Conservation (phyloP, 2,888 invertebrate genomes). For the Ernsta delagoae region DNA sequence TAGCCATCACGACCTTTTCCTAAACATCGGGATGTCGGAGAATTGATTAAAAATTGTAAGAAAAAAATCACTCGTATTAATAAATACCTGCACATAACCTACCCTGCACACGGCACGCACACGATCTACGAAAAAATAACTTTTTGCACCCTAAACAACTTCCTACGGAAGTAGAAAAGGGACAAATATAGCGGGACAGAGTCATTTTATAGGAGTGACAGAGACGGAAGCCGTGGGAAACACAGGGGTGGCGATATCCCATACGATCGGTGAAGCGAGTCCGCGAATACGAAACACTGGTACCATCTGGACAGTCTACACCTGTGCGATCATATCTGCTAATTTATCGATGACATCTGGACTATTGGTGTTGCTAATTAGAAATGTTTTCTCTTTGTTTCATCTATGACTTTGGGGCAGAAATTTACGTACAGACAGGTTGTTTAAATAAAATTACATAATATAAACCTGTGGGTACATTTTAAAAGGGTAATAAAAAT, state of each 20-base stretch:
- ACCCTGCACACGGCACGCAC: slow-evolving; percentile 70
- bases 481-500: no score
- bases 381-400: not conserved
- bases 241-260: slow-evolving; percentile 81
- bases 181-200: slow-evolving; percentile 40
- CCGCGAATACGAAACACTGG: slow-evolving; percentile 50
- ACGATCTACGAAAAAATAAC: slow-evolving; percentile 69
- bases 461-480: no score
- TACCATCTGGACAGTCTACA: slow-evolving; percentile 51
- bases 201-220: slow-evolving; percentile 45
- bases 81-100: slow-evolving; percentile 45
- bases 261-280: slow-evolving; percentile 75
- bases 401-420: not conserved
- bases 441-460: no score
- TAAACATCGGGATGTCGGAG: no score
- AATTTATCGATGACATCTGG: slow-evolving; percentile 38
- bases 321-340: slow-evolving; percentile 53
- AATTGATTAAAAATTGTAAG: slow-evolving; percentile 9
- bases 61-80: slow-evolving; percentile 24
- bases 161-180: slow-evolving; percentile 77
- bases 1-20: no score
- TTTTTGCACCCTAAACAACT: slow-evolving; percentile 76
- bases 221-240: slow-evolving; percentile 76
- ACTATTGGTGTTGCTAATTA: not conserved
- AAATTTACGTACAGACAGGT: no score